phyloP scores from a whole-genome alignment of 2,888 invertebrate genomes.

The Dysmachus trigonus region DNA sequence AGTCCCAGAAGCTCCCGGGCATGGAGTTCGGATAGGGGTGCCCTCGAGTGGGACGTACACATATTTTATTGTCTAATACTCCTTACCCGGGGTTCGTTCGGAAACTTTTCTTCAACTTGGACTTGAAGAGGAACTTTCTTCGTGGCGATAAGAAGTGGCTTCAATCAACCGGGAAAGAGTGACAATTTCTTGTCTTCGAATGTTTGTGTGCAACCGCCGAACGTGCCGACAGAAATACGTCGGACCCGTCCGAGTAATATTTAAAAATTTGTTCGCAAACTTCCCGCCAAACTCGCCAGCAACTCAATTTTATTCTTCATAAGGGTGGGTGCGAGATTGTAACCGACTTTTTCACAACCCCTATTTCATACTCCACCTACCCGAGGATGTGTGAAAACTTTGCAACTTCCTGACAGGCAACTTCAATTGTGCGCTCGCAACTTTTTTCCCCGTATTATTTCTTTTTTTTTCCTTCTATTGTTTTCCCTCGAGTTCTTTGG shows the following conservation, averaged over 20 bases:
- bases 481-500: background rate
- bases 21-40: background rate
- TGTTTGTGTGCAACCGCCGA: background rate
- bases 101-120: background rate
- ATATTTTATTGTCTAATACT: slow-evolving; percentile 13
- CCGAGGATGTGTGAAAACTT: slow-evolving; percentile 28
- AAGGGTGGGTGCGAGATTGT: too few species aligned
- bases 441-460: background rate
- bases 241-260: background rate
- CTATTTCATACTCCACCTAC: background rate
- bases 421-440: slow-evolving; percentile 18
- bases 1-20: background rate
- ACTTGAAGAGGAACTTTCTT: background rate
- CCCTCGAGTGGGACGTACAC: background rate
- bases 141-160: background rate
- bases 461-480: background rate
- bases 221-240: background rate
- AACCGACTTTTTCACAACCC: background rate
- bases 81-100: background rate
- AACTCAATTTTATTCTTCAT: slow-evolving; percentile 27
- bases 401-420: slow-evolving; percentile 22
- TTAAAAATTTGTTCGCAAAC: slow-evolving; percentile 23
- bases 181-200: slow-evolving; percentile 2
- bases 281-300: background rate
- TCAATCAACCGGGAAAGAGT: slow-evolving; percentile 11